Base-by-base conservation (phyloP, 2,113 vertebrate species). In the Nyctereutes procyonoides region DNA sequence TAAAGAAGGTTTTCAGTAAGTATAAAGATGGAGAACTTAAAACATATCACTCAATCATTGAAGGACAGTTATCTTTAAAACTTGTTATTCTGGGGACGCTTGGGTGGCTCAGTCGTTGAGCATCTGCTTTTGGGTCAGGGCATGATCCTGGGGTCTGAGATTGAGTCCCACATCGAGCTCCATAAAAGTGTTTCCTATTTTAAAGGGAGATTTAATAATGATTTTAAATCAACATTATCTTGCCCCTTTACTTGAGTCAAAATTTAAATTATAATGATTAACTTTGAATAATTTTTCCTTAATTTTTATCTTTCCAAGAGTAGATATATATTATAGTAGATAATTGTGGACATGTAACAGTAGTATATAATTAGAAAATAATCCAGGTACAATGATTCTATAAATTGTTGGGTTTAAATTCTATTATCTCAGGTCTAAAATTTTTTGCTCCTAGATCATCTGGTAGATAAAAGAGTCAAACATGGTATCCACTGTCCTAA, bases 221-320 rank as follows among this genome's bases (percentile, higher is more conserved):
- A n/a, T 74, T 93, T 26, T 24, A 80, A 81, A 58, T 80, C 43
- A n/a, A 60, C 28, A 93, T 97, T 81, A 93, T 81, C 51, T 88
- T 38, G 30, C 30, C 73, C 30, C 74, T 51, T 92, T 65, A 90
- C 12, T 30, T 79, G 22, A 97, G 63, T 51, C 43, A 85, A 81
- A 93, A 93, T 80, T 80, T 93, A 79, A 79, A 79, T 38, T 67
- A 62, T 92, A 30, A 48, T 95, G n/a, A 48, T 80, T 65, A 79
- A 65, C 22, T 89, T 60, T 60, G 65, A 88, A 53, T 53, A 43
- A 5, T 58, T 90, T 94, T 79, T 32, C 48, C 88, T 87, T n/a
- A 38, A 30, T 81, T 89, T 86, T 92, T 73, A 65, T 91, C 88
- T 94, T 96, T 93, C 65, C 32, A 73, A n/a, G 9, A 43, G 1